Evolutionary conservation across 2,797 vertebrate species (phyloP), one percentile per base, ranked within the genome.

Genomic region (Mus caroli): DNA sequence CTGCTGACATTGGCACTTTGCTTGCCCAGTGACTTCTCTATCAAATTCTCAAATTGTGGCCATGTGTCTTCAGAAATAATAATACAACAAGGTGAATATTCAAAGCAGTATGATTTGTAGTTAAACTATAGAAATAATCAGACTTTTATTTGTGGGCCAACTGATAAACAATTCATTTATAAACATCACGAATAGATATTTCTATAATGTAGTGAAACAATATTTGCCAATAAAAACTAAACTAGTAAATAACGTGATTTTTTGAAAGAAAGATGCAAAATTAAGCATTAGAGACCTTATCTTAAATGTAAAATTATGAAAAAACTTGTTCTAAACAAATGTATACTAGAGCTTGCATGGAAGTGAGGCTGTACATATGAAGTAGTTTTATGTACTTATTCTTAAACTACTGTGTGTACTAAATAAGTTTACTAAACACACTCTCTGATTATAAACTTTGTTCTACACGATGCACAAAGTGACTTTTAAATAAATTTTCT

Each of bases 401-500:
- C 14, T 86, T 77, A 73, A 24, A 62, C 1, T 93, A 85, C 88
- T 31, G 15, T 50, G n/a, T 20, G 0, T 20, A 46, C 77, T 75
- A 89, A 92, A 92, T 56, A 5, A 40, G 19, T 85, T 56, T 91
- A 85, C 2, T 91, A 73, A 93, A 75, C 6, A 69, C 6, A 75
- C 37, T 67, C 69, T 86, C 77, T 82, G 9, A 4, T 40, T 80
- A 83, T 46, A 1, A 83, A 67, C 77, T 84, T 84, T 89, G 88
- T 78, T 85, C 17, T 94, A 58, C 43, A 20, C 2, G 75, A n/a
- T 46, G 26, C 0, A 75, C 0, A 73, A 64, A 54, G 50, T 1
- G 31, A 50, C 60, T 79, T 97, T 85, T 88, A 62, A 64, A 85
- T 54, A 78, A 17, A 67, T 40, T 43, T 96, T 84, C 8, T 2